Evolutionary conservation across 2,888 invertebrate genomes (phyloP).

Genomic region (Cheilosia soror): DNA sequence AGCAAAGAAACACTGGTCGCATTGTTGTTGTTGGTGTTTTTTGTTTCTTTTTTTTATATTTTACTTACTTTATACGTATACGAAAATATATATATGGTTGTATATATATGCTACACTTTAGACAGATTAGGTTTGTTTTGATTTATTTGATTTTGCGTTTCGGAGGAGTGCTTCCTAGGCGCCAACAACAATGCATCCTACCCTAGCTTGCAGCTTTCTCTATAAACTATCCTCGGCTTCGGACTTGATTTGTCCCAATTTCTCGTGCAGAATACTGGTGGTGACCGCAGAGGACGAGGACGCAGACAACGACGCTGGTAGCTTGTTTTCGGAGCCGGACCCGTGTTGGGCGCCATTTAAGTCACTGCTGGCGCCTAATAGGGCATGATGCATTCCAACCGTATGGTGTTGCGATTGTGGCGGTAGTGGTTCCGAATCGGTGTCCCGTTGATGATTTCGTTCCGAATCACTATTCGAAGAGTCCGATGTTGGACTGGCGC

Average conservation of each 20-base stretch:
- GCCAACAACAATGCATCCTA: conserved; percentile 75
- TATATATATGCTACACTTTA: conserved; percentile 17
- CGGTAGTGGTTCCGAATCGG: conserved; percentile 73
- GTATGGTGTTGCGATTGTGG: conserved; percentile 76
- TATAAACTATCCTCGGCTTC: conserved; percentile 83
- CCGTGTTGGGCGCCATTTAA: conserved; percentile 74
- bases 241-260: conserved; percentile 83
- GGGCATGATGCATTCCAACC: conserved; percentile 75
- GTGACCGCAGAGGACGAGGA: conserved; percentile 30
- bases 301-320: conserved; percentile 36
- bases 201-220: conserved; percentile 79
- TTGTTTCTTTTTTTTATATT: conserved; percentile 44
- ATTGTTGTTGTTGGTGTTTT: conserved; percentile 41
- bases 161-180: conserved; percentile 25
- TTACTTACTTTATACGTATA: conserved; percentile 72
- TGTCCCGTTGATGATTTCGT: conserved; percentile 35
- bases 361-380: conserved; percentile 73
- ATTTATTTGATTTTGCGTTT: conserved; percentile 9
- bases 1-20: conserved; percentile 51
- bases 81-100: conserved; percentile 72
- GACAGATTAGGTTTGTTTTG: conserved; percentile 34
- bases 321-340: conserved; percentile 34
- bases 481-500: conserved; percentile 79
- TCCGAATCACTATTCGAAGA: conserved; percentile 77
- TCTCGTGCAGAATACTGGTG: conserved; percentile 81